Evolutionary conservation across 2,888 invertebrate species (phyloP), one percentile per base, ranked within the genome.

Genomic region (Amblyteles armatorius): DNA sequence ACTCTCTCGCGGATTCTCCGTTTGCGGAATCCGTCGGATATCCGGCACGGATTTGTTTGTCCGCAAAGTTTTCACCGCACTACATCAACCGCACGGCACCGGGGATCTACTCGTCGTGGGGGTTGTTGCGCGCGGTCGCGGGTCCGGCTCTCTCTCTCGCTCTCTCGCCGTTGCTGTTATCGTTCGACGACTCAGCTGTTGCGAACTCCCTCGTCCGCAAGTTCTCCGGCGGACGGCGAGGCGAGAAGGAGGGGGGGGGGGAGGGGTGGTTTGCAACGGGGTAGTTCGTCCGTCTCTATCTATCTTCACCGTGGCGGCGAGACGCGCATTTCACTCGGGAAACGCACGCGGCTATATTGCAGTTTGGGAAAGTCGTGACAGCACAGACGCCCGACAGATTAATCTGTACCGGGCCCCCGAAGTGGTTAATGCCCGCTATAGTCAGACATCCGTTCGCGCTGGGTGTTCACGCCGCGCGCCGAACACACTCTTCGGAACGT

Each of bases 31-130:
- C 88, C 89, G 86, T 85, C 89, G 90, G 90, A 91, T 92, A 91
- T 92, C 92, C 92, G 91, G 89, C 89, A 91, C 90, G 92, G 92
- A 93, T 93, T 93, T 93, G 93, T 93, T 93, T 93, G 93, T 90
- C 92, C 91, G 91, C 91, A 91, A 93, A 93, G 92, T 92, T 93
- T 86, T 92, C 89, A 90, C 91, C 90, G 90, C 91, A 90, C 89
- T 92, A 92, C 92, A 92, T 92, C 91, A 91, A 91, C 90, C 89
- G 89, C 90, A 90, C 89, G 79, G 89, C 88, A 87, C 86, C 84
- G 72, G 82, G 74, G 50, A 76, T 76, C 65, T 67, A 50, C 50
- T 67, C 65, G 77, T 77, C 36, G 77, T 36, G 50, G 76, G 65
- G 76, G 60, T 76, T 76, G 63, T 76, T 65, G 76, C 76, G 29